Evolutionary conservation across 2,113 vertebrate genomes (phyloP).

Genomic region (Oncorhynchus gorbuscha): DNA sequence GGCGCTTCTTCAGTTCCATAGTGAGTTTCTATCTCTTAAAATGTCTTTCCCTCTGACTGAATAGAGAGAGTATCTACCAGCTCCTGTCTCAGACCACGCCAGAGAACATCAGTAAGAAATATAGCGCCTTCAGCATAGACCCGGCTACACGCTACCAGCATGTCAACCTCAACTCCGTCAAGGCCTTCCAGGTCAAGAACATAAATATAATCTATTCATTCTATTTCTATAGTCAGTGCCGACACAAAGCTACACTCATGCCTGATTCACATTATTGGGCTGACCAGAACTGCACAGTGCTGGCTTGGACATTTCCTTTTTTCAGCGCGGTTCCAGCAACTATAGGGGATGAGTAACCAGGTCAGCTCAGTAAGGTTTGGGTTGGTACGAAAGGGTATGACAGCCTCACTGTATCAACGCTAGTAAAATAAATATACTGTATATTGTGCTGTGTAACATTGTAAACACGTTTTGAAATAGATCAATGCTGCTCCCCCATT

Average conservation of each 20-base stretch:
- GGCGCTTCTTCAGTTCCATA: neutral
- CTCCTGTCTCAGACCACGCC: conserved; percentile 90
- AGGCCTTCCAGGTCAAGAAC: conserved; percentile 78
- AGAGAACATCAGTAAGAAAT: conserved; percentile 88
- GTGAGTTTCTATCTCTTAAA: neutral
- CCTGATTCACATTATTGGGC: too few species aligned
- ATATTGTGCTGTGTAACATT: neutral
- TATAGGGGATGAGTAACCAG: too few species aligned
- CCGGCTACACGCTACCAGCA: conserved; percentile 87
- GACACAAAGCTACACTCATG: too few species aligned
- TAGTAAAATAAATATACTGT: neutral
- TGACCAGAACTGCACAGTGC: too few species aligned
- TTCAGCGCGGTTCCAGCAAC: too few species aligned
- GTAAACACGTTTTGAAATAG: neutral
- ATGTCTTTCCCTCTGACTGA: neutral
- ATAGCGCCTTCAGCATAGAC: conserved; percentile 82
- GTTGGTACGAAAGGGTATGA: too few species aligned
- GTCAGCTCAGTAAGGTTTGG: too few species aligned
- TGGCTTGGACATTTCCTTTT: too few species aligned
- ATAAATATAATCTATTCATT: neutral
- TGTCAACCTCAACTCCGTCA: conserved; percentile 82
- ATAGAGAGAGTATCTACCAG: conserved; percentile 92
- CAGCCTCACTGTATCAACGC: neutral
- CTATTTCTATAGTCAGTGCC: too few species aligned
- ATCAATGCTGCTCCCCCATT: neutral